Base-by-base conservation (phyloP, 1,140 invertebrate genomes). In the Bursaphelenchus mucronatus region DNA sequence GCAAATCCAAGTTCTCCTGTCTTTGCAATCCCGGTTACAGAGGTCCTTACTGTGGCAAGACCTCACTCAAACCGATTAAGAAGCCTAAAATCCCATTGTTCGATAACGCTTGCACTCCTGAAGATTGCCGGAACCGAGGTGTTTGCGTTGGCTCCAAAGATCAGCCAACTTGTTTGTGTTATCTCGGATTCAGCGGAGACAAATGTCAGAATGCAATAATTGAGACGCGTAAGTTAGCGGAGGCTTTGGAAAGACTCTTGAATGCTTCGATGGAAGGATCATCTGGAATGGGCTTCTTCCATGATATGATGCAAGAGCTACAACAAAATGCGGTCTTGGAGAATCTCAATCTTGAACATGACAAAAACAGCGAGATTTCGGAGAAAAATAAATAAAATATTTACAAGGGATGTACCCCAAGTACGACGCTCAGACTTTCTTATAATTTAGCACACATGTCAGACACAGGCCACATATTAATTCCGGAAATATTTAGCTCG, bases 91-190 rank as follows among this genome's bases (percentile, higher is more conserved):
- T 65, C 19, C 61, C 62, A 4, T 63, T 55, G n/a, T 55, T 64
- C 56, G n/a, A 55, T n/a, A 13, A 15, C 30, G 61, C 62, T 8
- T 63, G 61, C 62, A 30, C 53, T 11, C n/a, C 15, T 58, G 30
- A 63, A 11, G 61, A 63, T 45, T 63, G 61, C 62, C 11, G 30
- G 2, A 64, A 61, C 62, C 66, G 63, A n/a, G 61, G 61, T 13
- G 11, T 63, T n/a, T 63, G 61, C 30, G n/a, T 63, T 17, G 61
- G 61, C n/a, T 64, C 61, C 11, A 63, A 63, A 8, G 11, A 17
- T 64, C 11, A 13, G 3, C 62, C 62, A 7, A 39, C 30, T 41
- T 63, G 61, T 40, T 17, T 63, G 55, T 63, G 61, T 8, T 19
- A 63, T 63, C 30, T 63, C 13, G 61, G 61, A 11, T 63, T 64